Evolutionary conservation across 2,797 vertebrate genomes (phyloP).

Genomic region (Perodicticus potto): DNA sequence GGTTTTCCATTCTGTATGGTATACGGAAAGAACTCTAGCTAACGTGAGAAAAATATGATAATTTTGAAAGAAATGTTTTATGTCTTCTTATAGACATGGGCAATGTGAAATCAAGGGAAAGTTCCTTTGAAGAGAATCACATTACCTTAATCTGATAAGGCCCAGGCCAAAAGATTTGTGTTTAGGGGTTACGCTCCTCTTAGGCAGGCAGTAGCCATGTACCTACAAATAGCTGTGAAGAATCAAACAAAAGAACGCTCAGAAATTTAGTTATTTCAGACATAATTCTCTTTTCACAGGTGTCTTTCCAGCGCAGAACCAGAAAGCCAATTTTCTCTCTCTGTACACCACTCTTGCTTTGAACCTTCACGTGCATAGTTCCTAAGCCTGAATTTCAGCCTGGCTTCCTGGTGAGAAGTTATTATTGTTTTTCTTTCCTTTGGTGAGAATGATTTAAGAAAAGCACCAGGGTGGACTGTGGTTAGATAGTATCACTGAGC

Average conservation of each 20-base stretch:
- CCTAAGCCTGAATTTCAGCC: not conserved
- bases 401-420: not conserved
- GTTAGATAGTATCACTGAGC: not conserved
- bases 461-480: not conserved
- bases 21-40: not conserved
- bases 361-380: not conserved
- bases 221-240: slow-evolving; percentile 18
- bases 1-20: not conserved
- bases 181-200: not conserved
- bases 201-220: not conserved
- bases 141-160: not conserved
- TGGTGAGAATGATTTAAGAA: slow-evolving; percentile 42
- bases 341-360: not conserved
- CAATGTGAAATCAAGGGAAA: slow-evolving; percentile 8
- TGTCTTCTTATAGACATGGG: not conserved
- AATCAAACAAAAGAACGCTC: not conserved
- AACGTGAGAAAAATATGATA: not conserved
- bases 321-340: slow-evolving; percentile 7
- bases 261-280: not conserved
- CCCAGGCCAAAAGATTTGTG: not conserved
- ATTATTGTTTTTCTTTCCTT: not conserved
- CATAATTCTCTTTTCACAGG: not conserved
- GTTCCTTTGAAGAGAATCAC: not conserved
- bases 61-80: not conserved
- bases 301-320: not conserved